Base-by-base conservation (phyloP, 2,888 invertebrate genomes). In the Philereme transversata region DNA sequence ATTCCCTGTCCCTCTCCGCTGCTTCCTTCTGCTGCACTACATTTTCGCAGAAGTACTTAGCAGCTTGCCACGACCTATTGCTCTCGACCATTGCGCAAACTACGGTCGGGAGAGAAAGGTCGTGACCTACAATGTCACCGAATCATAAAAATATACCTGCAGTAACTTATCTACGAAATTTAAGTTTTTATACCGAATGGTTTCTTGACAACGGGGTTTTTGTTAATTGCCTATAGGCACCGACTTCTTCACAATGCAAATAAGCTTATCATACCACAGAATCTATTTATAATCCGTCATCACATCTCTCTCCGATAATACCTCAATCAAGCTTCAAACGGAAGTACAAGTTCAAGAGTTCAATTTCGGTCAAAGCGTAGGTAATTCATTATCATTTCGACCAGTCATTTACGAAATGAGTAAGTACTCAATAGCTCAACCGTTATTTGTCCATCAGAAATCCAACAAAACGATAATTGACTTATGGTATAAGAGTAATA, bases 401-500 rank as follows among this genome's bases (percentile, higher is more conserved):
- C 74, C 50, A 52, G 63, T 63, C 63, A 63, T 63, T 45, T 63
- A 51, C 56, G 52, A 53, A 63, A 63, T 59, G 52, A 59, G 56
- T 56, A 43, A 51, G 51, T 55, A 41, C 59, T 56, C 59, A 56
- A 68, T 57, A 58, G 36, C 65, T 66, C 70, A 67, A 71, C 79
- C 69, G 77, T 80, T 81, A 80, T 78, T 81, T 81, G 79, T 79
- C 75, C 74, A 77, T 79, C 74, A 81, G 81, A 79, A 78, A 74
- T 67, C 68, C 68, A 71, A 71, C 73, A 82, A 82, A 81, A 81
- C 75, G 58, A 64, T 84, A 83, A 87, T 87, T 85, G 84, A 83
- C 77, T 70, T 64, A 78, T 75, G 78, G 75, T 51, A 8, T 9
- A 35, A 41, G 59, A 59, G 59, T 51, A 47, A 45, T 10, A 51